Evolutionary conservation across 2,888 invertebrate genomes (phyloP).

Genomic region (Hoplodrina blanda): DNA sequence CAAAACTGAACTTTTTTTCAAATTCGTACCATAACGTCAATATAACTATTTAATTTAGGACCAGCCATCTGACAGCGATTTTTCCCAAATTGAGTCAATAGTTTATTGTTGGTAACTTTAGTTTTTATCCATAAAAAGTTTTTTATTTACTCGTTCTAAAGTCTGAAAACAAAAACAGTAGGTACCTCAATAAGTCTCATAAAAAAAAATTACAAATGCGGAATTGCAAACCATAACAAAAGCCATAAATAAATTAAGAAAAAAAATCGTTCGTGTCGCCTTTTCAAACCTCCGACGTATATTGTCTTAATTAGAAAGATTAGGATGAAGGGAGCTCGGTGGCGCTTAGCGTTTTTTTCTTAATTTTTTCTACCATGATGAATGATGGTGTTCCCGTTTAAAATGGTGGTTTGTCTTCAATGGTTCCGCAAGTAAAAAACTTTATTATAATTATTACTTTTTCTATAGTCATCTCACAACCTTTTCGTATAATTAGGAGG

Average conservation of each 20-base stretch:
- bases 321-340: slow-evolving; percentile 59
- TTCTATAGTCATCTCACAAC: too few relatives aligned
- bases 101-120: too few relatives aligned
- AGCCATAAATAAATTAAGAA: slow-evolving; percentile 81
- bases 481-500: too few relatives aligned
- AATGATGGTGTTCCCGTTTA: slow-evolving; percentile 60
- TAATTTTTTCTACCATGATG: slow-evolving; percentile 68
- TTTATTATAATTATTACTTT: not conserved
- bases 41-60: too few relatives aligned
- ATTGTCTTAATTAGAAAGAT: slow-evolving; percentile 85
- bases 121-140: too few relatives aligned
- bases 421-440: slow-evolving; percentile 38
- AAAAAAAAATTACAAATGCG: too few relatives aligned
- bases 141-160: too few relatives aligned
- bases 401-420: slow-evolving; percentile 12
- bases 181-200: too few relatives aligned
- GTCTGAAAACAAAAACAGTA: slow-evolving; percentile 3
- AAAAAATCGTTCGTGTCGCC: slow-evolving; percentile 69
- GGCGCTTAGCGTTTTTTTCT: slow-evolving; percentile 82
- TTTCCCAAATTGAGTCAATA: too few relatives aligned
- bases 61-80: too few relatives aligned
- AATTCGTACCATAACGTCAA: too few relatives aligned
- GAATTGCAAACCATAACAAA: slow-evolving; percentile 57
- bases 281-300: slow-evolving; percentile 83
- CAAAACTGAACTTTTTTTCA: too few relatives aligned